A percentile compares a stretch with the other conserved stretches of the same genome.
phyloP scores from a whole-genome alignment of 2,797 vertebrate genomes.

The Brotogeris chrysoptera region DNA sequence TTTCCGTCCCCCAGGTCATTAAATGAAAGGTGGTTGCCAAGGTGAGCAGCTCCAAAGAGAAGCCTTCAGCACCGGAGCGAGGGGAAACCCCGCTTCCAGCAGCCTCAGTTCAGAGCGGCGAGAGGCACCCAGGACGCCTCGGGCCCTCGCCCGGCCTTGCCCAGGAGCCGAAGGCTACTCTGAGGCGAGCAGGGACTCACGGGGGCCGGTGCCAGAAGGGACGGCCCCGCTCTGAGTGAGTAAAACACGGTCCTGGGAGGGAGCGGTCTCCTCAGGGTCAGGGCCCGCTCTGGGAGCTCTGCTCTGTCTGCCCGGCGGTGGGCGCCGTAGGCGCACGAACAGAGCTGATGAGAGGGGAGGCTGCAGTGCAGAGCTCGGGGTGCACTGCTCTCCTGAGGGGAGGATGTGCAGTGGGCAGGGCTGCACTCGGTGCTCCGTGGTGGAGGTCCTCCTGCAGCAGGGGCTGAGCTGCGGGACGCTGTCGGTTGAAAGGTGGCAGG shows the following conservation, averaged over 20 bases:
- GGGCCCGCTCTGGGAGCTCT: rapidly evolving
- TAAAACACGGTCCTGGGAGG: not conserved
- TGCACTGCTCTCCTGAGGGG: too few relatives aligned
- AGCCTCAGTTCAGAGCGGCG: not conserved
- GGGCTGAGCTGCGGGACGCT: not conserved
- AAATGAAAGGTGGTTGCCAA: not conserved
- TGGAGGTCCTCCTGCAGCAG: not conserved
- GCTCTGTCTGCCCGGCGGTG: too few relatives aligned
- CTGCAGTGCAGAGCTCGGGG: not conserved
- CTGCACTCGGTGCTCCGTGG: not conserved
- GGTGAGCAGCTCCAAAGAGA: not conserved
- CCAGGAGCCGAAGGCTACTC: not conserved
- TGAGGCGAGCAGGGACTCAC: too few relatives aligned
- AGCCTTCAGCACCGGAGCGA: not conserved
- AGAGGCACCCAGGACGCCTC: rapidly evolving
- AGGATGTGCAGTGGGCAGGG: too few relatives aligned
- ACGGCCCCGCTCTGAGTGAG: not conserved
- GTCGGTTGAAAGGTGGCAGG: not conserved
- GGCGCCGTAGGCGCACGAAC: too few relatives aligned
- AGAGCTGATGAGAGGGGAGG: not conserved
- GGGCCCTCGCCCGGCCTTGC: not conserved
- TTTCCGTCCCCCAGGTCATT: not conserved
- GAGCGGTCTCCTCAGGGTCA: rapidly evolving
- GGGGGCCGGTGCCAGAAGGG: not conserved
- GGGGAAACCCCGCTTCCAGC: not conserved